A percentile compares a stretch with the other conserved stretches of the same genome.
phyloP scores from a whole-genome alignment of 2,797 vertebrate genomes.

The Anas flavirostris region DNA sequence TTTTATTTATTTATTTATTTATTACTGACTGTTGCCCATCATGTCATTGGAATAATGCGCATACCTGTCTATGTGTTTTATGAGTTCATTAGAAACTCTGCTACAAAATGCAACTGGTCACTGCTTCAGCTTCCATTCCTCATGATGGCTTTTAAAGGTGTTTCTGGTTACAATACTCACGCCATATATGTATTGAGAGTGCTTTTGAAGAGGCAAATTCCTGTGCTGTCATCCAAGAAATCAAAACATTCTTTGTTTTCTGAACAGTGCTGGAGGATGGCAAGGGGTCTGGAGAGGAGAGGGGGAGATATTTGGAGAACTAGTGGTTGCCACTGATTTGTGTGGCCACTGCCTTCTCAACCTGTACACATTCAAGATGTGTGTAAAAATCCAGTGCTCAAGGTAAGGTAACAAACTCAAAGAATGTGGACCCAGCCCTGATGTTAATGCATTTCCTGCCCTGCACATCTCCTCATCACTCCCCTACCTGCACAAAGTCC shows the following conservation, averaged over 20 bases:
- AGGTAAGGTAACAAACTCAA: neutral
- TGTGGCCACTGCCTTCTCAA: fast-evolving
- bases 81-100: neutral
- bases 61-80: neutral
- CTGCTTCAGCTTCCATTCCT: neutral
- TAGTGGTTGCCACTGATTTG: neutral
- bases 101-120: neutral
- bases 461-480: neutral
- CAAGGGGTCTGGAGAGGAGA: neutral
- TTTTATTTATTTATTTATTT: conserved; percentile 23
- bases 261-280: neutral
- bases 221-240: conserved; percentile 63
- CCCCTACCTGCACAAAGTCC: neutral
- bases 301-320: conserved; percentile 8
- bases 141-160: neutral
- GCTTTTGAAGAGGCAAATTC: conserved; percentile 57
- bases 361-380: neutral
- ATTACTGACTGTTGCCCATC: conserved; percentile 12
- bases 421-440: neutral
- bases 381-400: neutral
- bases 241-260: conserved; percentile 61
- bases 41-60: neutral
- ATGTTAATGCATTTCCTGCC: neutral
- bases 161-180: conserved; percentile 33
- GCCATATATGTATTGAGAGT: neutral